Evolutionary conservation across 2,888 invertebrate genomes (phyloP), one percentile per base, ranked within the genome.

Genomic region (Caenorhabditis virilis): DNA sequence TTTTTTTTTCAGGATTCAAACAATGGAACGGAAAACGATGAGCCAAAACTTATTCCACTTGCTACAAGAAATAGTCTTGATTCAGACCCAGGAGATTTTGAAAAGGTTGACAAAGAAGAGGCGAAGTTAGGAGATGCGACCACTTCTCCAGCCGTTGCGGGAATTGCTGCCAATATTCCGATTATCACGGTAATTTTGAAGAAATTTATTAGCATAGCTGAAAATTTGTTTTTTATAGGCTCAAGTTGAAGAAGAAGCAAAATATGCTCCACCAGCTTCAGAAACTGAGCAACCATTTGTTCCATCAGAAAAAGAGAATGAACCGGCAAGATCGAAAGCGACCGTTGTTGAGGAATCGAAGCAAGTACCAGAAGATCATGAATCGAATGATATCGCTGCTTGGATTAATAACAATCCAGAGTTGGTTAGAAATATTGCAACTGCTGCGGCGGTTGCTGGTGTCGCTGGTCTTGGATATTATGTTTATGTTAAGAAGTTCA

Each of bases 401-500:
- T 64, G 58, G 64, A 59, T 64, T 30, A 54, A 64, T 35, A 59
- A 64, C 27, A 64, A 64, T 48, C 64, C 64, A 27, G 55, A 55
- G 20, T 36, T 59, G 16, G 64, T 65, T 5, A 48, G 60, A 65
- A 65, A 65, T 20, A 61, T 69, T 35, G 64, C 58, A 1, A 46
- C 61, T 0, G 69, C 45, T 1, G 64, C 69, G 5, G 64, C 69
- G 25, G 69, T 58, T 22, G 69, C 64, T 13, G 61, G 64, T 41
- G 55, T 69, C 26, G 69, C 61, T 22, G 69, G 69, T 39, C 48
- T 69, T 22, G 69, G 64, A 27, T 69, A 61, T 51, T 69, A 64
- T 48, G 57, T 69, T n/a, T 69, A 69, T 46, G 49, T 57, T 11
- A 59, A 53, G 30, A 59, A 59, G 35, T 59, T 59, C 43, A 30